phyloP scores from a whole-genome alignment of 1,140 invertebrate genomes.

The Oryzaephilus surinamensis region DNA sequence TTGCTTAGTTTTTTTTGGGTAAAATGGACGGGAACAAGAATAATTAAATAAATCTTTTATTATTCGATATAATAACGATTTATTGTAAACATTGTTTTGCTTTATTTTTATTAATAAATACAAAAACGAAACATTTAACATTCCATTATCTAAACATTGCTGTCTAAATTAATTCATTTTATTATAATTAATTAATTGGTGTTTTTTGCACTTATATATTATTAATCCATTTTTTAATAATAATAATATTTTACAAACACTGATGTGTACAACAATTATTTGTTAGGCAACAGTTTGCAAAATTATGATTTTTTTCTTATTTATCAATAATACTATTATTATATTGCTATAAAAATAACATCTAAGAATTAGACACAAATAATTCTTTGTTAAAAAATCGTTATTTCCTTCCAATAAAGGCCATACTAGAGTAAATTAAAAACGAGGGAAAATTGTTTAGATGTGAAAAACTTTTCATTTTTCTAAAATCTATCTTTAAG shows the following conservation, averaged over 20 bases:
- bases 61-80: slow-evolving; percentile 28
- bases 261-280: slow-evolving; percentile 24
- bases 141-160: slow-evolving; percentile 30
- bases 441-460: neutral
- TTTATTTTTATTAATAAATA: slow-evolving; percentile 29
- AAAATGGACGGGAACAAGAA: no score
- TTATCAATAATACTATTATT: neutral
- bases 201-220: slow-evolving; percentile 31
- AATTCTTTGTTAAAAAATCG: no score
- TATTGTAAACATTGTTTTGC: slow-evolving; percentile 26
- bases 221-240: slow-evolving; percentile 7
- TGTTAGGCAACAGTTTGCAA: slow-evolving; percentile 19
- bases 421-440: neutral
- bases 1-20: no score
- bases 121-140: slow-evolving; percentile 35
- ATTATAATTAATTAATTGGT: slow-evolving; percentile 32
- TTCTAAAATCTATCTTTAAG: no score
- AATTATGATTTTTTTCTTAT: slow-evolving; percentile 9
- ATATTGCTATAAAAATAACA: slow-evolving; percentile 10
- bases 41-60: no score
- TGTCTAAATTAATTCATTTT: slow-evolving; percentile 24
- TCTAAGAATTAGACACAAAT: no score
- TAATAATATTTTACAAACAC: slow-evolving; percentile 20
- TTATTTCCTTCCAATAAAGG: no score
- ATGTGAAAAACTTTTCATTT: slow-evolving; percentile 4